Conservation (phyloP, 2,113 vertebrate genomes). For the Hydropotes inermis region DNA sequence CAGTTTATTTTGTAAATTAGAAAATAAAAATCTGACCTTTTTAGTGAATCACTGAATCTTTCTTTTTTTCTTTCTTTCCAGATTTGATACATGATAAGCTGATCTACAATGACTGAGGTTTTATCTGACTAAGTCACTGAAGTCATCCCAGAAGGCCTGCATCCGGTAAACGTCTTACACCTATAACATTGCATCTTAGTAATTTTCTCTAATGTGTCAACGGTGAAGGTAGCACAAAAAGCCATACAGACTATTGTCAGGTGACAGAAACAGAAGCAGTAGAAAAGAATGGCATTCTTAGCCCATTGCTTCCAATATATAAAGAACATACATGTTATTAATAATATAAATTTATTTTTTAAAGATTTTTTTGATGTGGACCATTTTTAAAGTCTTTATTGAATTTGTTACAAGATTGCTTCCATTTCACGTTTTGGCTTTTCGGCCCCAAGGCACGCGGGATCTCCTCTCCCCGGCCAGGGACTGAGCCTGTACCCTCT, state of each 20-base stretch:
- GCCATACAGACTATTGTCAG: neutral
- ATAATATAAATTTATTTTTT: neutral
- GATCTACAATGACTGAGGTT: neutral
- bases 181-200: neutral
- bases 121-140: neutral
- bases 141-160: neutral
- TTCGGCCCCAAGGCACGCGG: neutral
- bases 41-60: neutral
- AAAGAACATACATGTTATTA: neutral
- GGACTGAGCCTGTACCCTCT: neutral
- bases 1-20: neutral
- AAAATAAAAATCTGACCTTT: neutral
- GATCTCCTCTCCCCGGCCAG: neutral
- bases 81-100: slow-evolving; percentile 8
- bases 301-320: neutral
- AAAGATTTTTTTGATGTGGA: neutral
- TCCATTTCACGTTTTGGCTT: neutral
- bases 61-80: slow-evolving; percentile 29
- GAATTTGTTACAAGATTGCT: neutral
- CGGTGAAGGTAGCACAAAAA: neutral
- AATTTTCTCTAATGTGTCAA: neutral
- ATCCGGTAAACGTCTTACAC: slow-evolving; percentile 20
- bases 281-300: neutral
- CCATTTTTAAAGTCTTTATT: neutral
- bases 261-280: neutral